phyloP scores from a whole-genome alignment of 2,888 invertebrate species.

The Acanthosepion pharaonis region DNA sequence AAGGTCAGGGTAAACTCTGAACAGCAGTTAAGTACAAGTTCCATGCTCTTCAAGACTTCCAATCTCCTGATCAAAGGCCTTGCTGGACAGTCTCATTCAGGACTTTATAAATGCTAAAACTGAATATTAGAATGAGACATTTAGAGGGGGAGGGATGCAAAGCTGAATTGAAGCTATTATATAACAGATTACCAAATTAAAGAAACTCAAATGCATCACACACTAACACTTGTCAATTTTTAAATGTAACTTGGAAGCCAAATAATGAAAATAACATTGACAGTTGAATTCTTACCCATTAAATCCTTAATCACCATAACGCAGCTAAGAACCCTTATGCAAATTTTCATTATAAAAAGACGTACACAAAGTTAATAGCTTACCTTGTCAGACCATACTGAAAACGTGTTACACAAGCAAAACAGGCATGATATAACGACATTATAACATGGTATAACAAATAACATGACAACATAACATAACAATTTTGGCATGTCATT shows the following conservation, averaged over 20 bases:
- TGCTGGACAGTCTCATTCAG: too few relatives aligned
- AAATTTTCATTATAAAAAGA: neutral
- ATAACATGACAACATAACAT: too few relatives aligned
- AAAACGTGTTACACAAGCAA: neutral
- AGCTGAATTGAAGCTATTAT: too few relatives aligned
- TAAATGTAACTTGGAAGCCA: neutral
- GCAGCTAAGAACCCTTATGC: neutral
- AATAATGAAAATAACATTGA: neutral
- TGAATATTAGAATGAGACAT: too few relatives aligned
- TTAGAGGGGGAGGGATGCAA: too few relatives aligned
- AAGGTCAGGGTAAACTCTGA: too few relatives aligned
- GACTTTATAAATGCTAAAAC: too few relatives aligned
- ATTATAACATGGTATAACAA: too few relatives aligned
- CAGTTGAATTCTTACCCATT: neutral
- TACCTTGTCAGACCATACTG: neutral
- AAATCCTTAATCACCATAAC: neutral
- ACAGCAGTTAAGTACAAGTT: too few relatives aligned
- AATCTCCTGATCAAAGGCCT: too few relatives aligned
- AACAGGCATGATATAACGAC: neutral
- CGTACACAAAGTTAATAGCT: neutral
- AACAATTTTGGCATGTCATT: slow-evolving; percentile 21
- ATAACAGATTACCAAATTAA: too few relatives aligned
- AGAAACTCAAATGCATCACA: neutral
- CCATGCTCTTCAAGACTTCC: too few relatives aligned
- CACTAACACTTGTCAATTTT: neutral